phyloP scores from a whole-genome alignment of 2,888 invertebrate genomes.

The Synergus itoensis region DNA sequence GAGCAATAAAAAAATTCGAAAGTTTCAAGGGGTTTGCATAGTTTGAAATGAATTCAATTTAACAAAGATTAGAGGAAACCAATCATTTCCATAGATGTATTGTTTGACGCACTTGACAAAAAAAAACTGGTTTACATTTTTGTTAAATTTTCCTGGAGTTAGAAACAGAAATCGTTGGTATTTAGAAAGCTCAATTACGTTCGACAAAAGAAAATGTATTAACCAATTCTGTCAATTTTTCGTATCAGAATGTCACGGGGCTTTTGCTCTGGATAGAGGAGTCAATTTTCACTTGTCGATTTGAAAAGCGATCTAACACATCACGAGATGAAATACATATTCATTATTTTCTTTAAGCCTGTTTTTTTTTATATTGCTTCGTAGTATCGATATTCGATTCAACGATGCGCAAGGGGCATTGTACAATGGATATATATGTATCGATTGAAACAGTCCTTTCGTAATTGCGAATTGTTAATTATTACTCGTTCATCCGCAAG shows the following conservation, averaged over 20 bases:
- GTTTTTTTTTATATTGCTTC: background rate
- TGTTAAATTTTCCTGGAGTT: too few relatives aligned
- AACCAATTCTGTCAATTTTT: background rate
- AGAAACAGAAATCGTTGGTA: too few relatives aligned
- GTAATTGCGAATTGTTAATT: conserved; percentile 15
- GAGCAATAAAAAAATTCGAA: conserved; percentile 48
- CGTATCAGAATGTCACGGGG: background rate
- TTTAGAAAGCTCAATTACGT: conserved; percentile 12
- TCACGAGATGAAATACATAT: conserved; percentile 4
- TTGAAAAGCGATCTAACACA: background rate
- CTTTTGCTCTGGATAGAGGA: background rate
- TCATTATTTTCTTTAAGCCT: conserved; percentile 6
- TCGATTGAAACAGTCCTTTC: background rate
- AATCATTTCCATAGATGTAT: conserved; percentile 8
- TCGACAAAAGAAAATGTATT: background rate
- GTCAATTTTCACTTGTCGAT: conserved; percentile 18
- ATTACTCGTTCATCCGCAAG: conserved; percentile 15
- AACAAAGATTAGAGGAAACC: background rate
- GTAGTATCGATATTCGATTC: background rate
- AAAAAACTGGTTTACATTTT: background rate
- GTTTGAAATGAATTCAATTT: background rate
- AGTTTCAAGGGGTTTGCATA: conserved; percentile 52
- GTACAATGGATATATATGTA: background rate
- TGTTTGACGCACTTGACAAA: background rate
- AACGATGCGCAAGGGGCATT: background rate